phyloP scores from a whole-genome alignment of 2,888 invertebrate species.

The Nyleta sp. region DNA sequence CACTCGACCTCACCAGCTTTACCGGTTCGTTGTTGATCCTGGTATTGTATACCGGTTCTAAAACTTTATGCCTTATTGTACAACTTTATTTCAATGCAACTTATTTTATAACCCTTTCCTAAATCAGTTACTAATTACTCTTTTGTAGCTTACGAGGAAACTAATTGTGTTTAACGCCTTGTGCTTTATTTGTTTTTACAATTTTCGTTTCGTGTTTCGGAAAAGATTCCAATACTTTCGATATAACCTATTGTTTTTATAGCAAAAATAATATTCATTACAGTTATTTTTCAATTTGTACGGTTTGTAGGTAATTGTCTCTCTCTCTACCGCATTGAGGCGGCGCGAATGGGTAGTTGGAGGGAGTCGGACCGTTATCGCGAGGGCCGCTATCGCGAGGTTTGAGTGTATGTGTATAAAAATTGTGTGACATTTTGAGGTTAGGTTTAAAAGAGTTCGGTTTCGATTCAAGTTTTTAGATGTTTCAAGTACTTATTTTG shows the following conservation, averaged over 20 bases:
- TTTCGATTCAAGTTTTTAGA: slow-evolving; percentile 4
- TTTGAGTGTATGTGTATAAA: background rate
- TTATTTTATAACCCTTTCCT: slow-evolving; percentile 24
- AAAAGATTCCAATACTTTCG: no score
- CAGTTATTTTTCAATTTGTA: no score
- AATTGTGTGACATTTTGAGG: slow-evolving; percentile 12
- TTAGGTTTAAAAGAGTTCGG: slow-evolving; percentile 1
- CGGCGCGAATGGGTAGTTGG: no score
- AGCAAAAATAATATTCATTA: no score
- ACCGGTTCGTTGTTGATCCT: slow-evolving; percentile 18
- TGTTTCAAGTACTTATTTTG: slow-evolving; percentile 13
- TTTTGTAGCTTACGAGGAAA: slow-evolving; percentile 8
- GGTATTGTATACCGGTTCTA: slow-evolving; percentile 15
- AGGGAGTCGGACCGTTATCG: no score
- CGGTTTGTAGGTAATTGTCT: no score
- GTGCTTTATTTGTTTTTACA: background rate
- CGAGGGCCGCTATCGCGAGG: no score
- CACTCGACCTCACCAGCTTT: slow-evolving; percentile 64
- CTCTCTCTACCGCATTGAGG: no score
- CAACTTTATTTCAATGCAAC: slow-evolving; percentile 19
- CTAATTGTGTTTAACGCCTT: slow-evolving; percentile 3
- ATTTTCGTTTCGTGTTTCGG: no score
- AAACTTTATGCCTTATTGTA: slow-evolving; percentile 4
- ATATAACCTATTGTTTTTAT: no score
- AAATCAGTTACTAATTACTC: slow-evolving; percentile 13